Evolutionary conservation across 2,113 vertebrate species (phyloP).

Genomic region (Dolichallabes microphthalmus): DNA sequence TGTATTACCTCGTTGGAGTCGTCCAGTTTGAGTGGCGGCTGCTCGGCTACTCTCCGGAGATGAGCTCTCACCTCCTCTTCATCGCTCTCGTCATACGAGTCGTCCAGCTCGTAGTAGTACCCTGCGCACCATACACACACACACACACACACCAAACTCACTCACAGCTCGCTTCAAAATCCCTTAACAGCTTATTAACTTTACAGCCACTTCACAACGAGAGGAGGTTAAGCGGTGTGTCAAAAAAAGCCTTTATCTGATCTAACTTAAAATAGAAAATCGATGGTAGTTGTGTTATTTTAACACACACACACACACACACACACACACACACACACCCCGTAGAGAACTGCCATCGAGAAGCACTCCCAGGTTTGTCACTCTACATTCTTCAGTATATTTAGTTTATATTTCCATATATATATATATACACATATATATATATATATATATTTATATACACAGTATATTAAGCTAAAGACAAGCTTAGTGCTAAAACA

Average conservation of each 20-base stretch:
- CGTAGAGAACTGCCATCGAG: not conserved
- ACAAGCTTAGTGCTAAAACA: not conserved
- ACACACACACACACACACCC: not conserved
- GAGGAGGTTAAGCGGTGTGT: not conserved
- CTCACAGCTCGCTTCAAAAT: not conserved
- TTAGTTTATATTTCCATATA: not conserved
- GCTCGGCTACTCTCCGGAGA: conserved; percentile 89
- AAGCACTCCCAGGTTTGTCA: no score
- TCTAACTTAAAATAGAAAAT: not conserved
- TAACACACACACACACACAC: not conserved
- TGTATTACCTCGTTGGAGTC: conserved; percentile 86
- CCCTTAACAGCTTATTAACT: not conserved
- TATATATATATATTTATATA: no score
- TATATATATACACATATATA: no score
- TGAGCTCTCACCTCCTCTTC: conserved; percentile 96
- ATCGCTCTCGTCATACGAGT: conserved; percentile 96
- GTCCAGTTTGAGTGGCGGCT: conserved; percentile 93
- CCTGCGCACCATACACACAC: conserved; percentile 67
- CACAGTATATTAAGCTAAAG: not conserved
- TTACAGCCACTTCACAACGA: not conserved
- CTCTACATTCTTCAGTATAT: not conserved
- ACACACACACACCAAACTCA: not conserved
- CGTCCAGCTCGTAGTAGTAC: conserved; percentile 96
- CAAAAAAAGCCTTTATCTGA: not conserved
- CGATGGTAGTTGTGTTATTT: not conserved